Percentiles rank a stretch among this genome's conserved stretches.
phyloP scores from a whole-genome alignment of 2,113 vertebrate species.

The Rhinoptilus africanus region DNA sequence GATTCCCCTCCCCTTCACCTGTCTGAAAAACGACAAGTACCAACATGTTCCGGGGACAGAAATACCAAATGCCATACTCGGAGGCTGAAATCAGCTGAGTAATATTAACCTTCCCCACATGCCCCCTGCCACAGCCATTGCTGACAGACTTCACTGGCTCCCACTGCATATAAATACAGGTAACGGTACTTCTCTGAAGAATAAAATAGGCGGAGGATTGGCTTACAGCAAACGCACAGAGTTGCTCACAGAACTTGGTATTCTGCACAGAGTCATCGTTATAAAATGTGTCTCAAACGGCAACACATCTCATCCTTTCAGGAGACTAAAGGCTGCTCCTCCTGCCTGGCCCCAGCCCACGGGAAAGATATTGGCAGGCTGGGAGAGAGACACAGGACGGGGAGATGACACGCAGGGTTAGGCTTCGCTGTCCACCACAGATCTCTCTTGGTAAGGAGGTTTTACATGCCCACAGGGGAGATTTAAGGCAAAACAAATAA shows the following conservation, averaged over 20 bases:
- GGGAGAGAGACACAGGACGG: not conserved
- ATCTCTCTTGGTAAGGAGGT: not conserved
- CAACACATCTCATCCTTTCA: not conserved
- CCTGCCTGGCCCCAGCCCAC: not conserved
- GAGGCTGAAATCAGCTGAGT: conserved; percentile 30
- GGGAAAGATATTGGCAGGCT: not conserved
- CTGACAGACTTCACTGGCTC: not conserved
- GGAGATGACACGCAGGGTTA: not conserved
- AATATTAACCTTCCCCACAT: not conserved
- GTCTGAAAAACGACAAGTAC: not conserved
- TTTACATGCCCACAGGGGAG: conserved; percentile 17
- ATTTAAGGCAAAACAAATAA: conserved; percentile 22
- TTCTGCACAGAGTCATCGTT: not conserved
- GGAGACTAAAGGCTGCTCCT: not conserved
- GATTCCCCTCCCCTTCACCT: not conserved
- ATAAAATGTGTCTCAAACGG: not conserved
- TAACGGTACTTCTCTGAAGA: not conserved
- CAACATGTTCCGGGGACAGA: conserved; percentile 7
- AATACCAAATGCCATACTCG: conserved; percentile 43
- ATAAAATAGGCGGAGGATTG: not conserved
- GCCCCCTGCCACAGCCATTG: not conserved
- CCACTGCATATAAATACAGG: not conserved
- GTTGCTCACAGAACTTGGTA: not conserved
- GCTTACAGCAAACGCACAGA: not conserved
- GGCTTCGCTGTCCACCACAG: not conserved